Conservation (phyloP, 1,140 invertebrate species). For the Leptinotarsa undecemlineata region DNA sequence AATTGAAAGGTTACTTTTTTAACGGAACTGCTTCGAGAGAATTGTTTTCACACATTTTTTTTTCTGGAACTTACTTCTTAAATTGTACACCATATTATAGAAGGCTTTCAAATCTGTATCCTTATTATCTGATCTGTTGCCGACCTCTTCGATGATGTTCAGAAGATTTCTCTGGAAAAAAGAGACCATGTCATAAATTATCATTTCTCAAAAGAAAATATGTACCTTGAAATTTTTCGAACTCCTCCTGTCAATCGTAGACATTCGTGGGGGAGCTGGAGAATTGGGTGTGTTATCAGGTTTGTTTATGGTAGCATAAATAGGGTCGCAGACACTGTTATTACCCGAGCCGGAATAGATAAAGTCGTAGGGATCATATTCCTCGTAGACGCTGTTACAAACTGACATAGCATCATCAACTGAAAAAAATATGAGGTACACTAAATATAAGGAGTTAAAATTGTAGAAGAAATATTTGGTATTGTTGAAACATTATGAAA, state of each 20-base stretch:
- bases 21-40: too few relatives aligned
- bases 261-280: conserved; percentile 60
- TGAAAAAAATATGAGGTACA: conserved; percentile 22
- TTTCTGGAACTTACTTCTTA: conserved; percentile 64
- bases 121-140: conserved; percentile 34
- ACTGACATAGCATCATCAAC: conserved; percentile 60
- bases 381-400: conserved; percentile 76
- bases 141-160: conserved; percentile 38
- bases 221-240: conserved; percentile 37
- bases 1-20: too few relatives aligned
- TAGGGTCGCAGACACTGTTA: conserved; percentile 70
- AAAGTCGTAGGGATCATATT: conserved; percentile 85
- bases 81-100: conserved; percentile 75
- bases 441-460: conserved; percentile 8
- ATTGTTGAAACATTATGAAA: not conserved
- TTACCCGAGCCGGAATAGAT: conserved; percentile 74
- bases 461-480: too few relatives aligned
- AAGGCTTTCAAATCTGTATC: conserved; percentile 80
- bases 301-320: conserved; percentile 75
- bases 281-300: conserved; percentile 64
- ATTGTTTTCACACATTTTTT: too few relatives aligned
- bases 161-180: conserved; percentile 58
- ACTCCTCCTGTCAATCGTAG: conserved; percentile 44
- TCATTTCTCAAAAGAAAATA: not conserved
- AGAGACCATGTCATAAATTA: not conserved